Conservation (phyloP, 2,888 invertebrate genomes). For the Terebella lapidaria region DNA sequence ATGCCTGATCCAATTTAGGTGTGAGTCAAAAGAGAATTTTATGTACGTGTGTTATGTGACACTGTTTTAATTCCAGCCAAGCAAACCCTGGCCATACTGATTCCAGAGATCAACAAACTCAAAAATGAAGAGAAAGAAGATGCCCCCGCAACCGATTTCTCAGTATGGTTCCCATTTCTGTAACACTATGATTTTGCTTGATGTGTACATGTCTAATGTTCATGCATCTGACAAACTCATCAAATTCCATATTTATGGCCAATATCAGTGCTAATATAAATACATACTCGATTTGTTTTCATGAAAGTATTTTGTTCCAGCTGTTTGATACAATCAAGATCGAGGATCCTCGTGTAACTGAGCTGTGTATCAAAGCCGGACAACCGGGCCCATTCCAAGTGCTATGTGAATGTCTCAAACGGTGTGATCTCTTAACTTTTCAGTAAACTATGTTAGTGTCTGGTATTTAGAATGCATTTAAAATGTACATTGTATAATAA, state of each 20-base stretch:
- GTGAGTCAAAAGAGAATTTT: too few species aligned
- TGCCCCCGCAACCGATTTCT: conserved; percentile 37
- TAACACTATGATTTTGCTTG: too few species aligned
- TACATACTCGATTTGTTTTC: too few species aligned
- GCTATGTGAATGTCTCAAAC: conserved; percentile 81
- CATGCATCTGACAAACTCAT: too few species aligned
- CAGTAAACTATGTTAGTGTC: background rate
- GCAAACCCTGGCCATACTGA: conserved; percentile 22
- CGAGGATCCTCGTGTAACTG: conserved; percentile 87
- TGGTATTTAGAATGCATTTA: background rate
- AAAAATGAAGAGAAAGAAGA: conserved; percentile 37
- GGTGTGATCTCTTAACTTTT: conserved; percentile 43
- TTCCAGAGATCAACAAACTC: conserved; percentile 57
- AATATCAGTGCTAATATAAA: too few species aligned
- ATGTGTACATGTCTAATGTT: too few species aligned
- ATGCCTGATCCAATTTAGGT: too few species aligned
- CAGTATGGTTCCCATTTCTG: conserved; percentile 39
- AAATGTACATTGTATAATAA: too few species aligned
- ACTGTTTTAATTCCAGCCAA: conserved; percentile 14
- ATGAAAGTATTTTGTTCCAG: conserved; percentile 28
- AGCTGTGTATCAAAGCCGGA: conserved; percentile 92
- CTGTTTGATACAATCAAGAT: conserved; percentile 79
- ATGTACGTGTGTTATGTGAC: background rate
- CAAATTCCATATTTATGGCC: too few species aligned
- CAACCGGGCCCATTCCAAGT: conserved; percentile 94